Conservation (phyloP, 2,888 invertebrate genomes). For the Dolomedes plantarius region DNA sequence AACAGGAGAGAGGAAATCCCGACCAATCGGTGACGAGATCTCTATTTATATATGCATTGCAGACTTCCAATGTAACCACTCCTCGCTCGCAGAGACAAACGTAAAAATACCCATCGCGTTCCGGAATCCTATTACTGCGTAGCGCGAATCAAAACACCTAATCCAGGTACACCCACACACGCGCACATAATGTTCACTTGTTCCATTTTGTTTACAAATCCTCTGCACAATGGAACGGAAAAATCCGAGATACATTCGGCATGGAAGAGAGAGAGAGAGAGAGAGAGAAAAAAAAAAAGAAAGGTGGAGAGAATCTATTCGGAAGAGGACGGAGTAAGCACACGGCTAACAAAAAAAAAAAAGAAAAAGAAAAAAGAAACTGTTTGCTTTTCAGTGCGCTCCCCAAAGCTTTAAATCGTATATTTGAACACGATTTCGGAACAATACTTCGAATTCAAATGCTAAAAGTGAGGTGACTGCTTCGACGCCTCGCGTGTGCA, state of each 20-base stretch:
- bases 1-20: conserved; percentile 4
- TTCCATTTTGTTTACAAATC: background rate
- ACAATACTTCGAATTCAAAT: conserved; percentile 8
- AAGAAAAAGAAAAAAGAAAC: background rate
- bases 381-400: conserved; percentile 9
- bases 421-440: background rate
- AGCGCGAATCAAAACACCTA: conserved; percentile 9
- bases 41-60: conserved; percentile 16
- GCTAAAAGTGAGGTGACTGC: background rate
- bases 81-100: background rate
- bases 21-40: background rate
- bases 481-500: background rate
- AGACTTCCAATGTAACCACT: background rate
- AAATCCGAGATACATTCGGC: background rate
- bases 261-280: background rate
- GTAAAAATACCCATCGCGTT: background rate
- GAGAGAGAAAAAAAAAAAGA: background rate
- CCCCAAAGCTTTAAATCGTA: background rate
- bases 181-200: conserved; percentile 6
- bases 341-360: background rate
- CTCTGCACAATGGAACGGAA: conserved; percentile 13
- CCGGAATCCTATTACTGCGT: conserved; percentile 2
- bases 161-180: background rate
- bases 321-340: no score
- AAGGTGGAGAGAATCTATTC: no score